Evolutionary conservation across 2,888 invertebrate genomes (phyloP).

Genomic region (Agriopis marginaria): DNA sequence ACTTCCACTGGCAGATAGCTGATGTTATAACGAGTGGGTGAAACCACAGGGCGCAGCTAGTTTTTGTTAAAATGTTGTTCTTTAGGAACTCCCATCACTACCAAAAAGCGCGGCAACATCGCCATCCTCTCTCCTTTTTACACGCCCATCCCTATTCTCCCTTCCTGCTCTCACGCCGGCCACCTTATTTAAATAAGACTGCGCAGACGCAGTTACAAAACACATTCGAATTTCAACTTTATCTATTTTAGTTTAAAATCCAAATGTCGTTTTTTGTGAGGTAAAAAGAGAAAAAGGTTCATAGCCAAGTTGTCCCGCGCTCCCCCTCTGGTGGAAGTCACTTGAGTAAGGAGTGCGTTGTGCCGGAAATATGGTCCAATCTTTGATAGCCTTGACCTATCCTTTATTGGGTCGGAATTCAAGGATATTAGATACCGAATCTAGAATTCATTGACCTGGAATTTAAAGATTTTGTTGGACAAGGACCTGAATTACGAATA

Average conservation of each 20-base stretch:
- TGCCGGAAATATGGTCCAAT: constrained; percentile 74
- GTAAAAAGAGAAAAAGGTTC: constrained; percentile 71
- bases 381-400: constrained; percentile 62
- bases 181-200: constrained; percentile 86
- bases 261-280: constrained; percentile 44
- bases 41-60: too few species aligned
- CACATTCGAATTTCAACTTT: constrained; percentile 59
- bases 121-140: constrained; percentile 66
- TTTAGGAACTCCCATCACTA: constrained; percentile 60
- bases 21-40: too few species aligned
- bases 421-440: too few species aligned
- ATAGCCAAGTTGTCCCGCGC: constrained; percentile 71
- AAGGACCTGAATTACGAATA: background rate
- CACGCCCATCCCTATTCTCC: constrained; percentile 63
- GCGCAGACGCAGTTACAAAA: constrained; percentile 61
- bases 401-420: constrained; percentile 9
- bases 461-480: constrained; percentile 3
- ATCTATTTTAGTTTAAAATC: constrained; percentile 55
- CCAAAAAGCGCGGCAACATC: constrained; percentile 75
- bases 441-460: background rate
- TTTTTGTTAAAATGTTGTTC: background rate
- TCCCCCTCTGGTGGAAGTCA: constrained; percentile 68
- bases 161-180: constrained; percentile 73
- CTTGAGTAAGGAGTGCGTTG: constrained; percentile 72
- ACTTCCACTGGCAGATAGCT: too few species aligned